Evolutionary conservation across 1,140 invertebrate genomes (phyloP).

Genomic region (Drosophila takahashii): DNA sequence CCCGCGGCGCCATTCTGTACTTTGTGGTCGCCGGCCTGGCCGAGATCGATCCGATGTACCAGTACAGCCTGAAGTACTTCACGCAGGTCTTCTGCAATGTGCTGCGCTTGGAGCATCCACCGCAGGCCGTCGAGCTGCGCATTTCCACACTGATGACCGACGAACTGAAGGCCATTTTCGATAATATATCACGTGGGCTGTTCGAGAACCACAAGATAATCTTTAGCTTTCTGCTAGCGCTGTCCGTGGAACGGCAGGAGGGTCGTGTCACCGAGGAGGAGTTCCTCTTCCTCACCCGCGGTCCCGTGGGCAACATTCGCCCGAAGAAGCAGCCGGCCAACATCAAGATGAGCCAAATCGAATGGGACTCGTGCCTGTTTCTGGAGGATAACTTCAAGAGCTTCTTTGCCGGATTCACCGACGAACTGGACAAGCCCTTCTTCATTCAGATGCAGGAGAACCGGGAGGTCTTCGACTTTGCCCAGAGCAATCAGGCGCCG

Average conservation of each 20-base stretch:
- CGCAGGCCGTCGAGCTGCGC: constrained; percentile 86
- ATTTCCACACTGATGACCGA: constrained; percentile 89
- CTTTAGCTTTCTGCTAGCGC: constrained; percentile 93
- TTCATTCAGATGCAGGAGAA: constrained; percentile 87
- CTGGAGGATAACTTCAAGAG: constrained; percentile 86
- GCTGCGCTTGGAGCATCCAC: constrained; percentile 87
- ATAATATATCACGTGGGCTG: constrained; percentile 93
- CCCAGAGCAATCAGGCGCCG: constrained; percentile 11
- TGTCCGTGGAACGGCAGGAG: constrained; percentile 89
- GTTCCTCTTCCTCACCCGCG: constrained; percentile 62
- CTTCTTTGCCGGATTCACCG: constrained; percentile 85
- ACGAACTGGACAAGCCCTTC: constrained; percentile 86
- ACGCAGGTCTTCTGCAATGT: constrained; percentile 92
- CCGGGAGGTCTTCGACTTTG: constrained; percentile 65
- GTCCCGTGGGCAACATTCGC: constrained; percentile 80
- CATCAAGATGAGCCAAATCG: constrained; percentile 69
- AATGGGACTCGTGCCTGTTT: constrained; percentile 88
- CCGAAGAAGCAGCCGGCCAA: constrained; percentile 39
- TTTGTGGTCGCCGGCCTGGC: constrained; percentile 95
- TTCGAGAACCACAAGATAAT: constrained; percentile 97
- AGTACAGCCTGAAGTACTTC: constrained; percentile 96
- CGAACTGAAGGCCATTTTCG: constrained; percentile 93
- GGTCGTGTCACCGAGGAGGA: constrained; percentile 65
- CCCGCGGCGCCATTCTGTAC: constrained; percentile 94
- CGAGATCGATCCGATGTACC: constrained; percentile 98